These are phyloP conservation scores for Drosophila jambulina DNA, from an alignment of 1,140 invertebrate genomes.

Conservation along the genomic window DNA sequence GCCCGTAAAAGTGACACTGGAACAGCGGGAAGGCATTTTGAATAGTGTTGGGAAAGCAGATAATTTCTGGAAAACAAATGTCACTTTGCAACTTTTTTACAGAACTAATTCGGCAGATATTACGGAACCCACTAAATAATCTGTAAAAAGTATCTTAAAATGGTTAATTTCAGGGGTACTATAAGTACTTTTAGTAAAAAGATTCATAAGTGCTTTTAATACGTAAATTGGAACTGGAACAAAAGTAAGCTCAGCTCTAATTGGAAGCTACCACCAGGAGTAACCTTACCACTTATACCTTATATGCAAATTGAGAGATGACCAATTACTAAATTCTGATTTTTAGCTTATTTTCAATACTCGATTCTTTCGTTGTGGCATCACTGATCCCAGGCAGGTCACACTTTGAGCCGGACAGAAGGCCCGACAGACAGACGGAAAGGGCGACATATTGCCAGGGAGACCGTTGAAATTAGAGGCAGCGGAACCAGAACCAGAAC, in stretches of 20 bases:
- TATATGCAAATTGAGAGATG: not conserved
- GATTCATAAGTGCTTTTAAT: not conserved
- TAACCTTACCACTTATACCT: too few species aligned
- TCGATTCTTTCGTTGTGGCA: not conserved
- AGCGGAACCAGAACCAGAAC: conserved; percentile 51
- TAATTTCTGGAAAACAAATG: not conserved
- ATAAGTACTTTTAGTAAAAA: not conserved
- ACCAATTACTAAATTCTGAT: not conserved
- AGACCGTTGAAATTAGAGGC: conserved; percentile 71
- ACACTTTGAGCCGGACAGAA: conserved; percentile 6
- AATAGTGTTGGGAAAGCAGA: conserved; percentile 1
- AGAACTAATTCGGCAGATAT: not conserved
- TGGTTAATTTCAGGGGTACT: not conserved
- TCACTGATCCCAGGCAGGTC: not conserved
- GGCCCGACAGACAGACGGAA: conserved; percentile 8
- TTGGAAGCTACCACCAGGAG: too few species aligned
- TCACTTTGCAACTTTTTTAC: not conserved
- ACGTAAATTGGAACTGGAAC: not conserved
- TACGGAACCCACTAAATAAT: not conserved
- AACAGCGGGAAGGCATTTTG: conserved; percentile 5
- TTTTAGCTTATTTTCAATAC: not conserved
- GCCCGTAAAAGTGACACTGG: conserved; percentile 31
- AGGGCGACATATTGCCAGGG: conserved; percentile 55
- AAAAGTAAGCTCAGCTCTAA: too few species aligned
- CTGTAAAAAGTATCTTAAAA: not conserved